Conservation (phyloP, 37 sponge, comb jelly and placozoan genomes). For the Halichondria panicea region DNA sequence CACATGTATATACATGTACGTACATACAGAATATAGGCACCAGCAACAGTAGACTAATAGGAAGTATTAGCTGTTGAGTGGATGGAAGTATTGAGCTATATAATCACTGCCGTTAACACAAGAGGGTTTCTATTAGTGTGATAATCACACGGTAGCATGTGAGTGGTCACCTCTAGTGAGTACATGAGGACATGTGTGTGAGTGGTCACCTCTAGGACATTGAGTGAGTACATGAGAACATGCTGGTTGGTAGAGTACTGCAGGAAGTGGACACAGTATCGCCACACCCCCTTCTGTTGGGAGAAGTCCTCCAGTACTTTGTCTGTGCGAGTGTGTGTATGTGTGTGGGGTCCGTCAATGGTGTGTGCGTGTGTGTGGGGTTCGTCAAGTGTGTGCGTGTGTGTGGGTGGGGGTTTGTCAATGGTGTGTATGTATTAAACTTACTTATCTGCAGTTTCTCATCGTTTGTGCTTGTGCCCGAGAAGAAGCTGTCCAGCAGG, state of each 20-base stretch:
- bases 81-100: no score
- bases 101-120: no score
- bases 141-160: no score
- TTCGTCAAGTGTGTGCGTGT: background rate
- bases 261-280: conserved; percentile 75
- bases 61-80: no score
- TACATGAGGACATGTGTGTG: no score
- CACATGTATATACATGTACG: no score
- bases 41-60: no score
- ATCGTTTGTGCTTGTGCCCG: conserved; percentile 45
- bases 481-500: conserved; percentile 38
- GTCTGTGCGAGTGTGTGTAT: conserved; percentile 10
- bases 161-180: no score
- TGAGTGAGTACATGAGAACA: conserved; percentile 80
- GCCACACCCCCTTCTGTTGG: conserved; percentile 59
- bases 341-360: background rate
- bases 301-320: conserved; percentile 61
- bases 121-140: no score
- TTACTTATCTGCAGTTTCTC: conserved; percentile 50
- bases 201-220: conserved; percentile 83
- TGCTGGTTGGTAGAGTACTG: conserved; percentile 64
- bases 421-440: background rate
- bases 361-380: background rate
- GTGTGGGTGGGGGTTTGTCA: background rate
- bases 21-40: no score